Evolutionary conservation across 1,140 invertebrate genomes (phyloP).

Genomic region (Drosophila lowei): DNA sequence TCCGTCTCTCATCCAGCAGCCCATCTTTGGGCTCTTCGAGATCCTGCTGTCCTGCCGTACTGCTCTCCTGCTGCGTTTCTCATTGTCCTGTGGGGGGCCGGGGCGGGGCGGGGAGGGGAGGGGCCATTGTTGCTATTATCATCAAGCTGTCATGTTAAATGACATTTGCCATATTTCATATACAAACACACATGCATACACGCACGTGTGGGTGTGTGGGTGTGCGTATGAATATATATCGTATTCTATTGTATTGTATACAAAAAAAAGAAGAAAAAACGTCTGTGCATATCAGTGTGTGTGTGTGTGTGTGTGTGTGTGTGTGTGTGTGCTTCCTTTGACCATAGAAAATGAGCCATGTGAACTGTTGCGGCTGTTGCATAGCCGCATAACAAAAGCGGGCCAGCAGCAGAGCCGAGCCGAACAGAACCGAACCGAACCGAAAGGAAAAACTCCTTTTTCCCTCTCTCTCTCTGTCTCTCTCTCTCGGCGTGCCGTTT

Average conservation of each 20-base stretch:
- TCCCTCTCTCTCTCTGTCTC: constrained; percentile 5
- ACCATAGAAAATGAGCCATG: constrained; percentile 77
- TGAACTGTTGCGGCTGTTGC: constrained; percentile 74
- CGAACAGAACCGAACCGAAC: too few species aligned
- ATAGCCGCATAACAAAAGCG: constrained; percentile 30
- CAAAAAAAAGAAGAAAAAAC: constrained; percentile 28
- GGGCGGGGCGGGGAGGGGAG: constrained; percentile 6
- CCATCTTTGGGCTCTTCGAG: constrained; percentile 15
- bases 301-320: constrained; percentile 9
- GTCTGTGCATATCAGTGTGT: constrained; percentile 23
- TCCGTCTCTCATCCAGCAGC: not conserved
- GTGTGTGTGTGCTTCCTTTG: constrained; percentile 57
- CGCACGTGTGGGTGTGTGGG: constrained; percentile 8
- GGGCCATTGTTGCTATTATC: constrained; percentile 62
- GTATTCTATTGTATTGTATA: constrained; percentile 45
- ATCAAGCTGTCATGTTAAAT: constrained; percentile 82
- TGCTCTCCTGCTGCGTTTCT: constrained; percentile 33
- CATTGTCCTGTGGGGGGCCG: constrained; percentile 46
- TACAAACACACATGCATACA: constrained; percentile 48
- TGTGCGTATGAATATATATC: constrained; percentile 27
- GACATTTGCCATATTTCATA: constrained; percentile 82
- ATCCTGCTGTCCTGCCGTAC: too few species aligned
- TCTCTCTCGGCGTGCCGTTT: constrained; percentile 30
- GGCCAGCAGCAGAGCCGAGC: not conserved
- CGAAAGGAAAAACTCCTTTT: constrained; percentile 12